Evolutionary conservation across 2,113 vertebrate species (phyloP), one percentile per base, ranked within the genome.

Genomic region (Ginglymostoma cirratum): DNA sequence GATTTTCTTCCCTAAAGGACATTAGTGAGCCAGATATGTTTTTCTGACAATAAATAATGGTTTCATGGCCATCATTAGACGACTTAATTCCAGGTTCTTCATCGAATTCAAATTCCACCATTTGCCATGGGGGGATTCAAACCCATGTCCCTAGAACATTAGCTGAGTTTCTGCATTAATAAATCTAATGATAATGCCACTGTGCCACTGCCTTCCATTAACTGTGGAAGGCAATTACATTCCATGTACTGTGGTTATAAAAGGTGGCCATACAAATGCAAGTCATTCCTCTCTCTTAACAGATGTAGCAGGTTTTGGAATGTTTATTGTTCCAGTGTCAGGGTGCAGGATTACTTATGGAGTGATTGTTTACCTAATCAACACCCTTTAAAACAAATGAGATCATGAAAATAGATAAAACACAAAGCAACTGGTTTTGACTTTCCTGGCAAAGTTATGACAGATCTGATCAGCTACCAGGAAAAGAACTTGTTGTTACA

Each of bases 401-500:
- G 34, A 23, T 93, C 61, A 61, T 93, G 61, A 93, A 93, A 93
- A 7, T 19, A 93, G 42, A 38, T 8, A 67, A 90, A 93, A 2
- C 55, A 61, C 87, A 66, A 38, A 66, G 8, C 21, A 6, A 42
- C 55, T 66, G 55, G 89, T 17, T 38, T 93, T 66, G 34, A 93
- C 66, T 67, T 65, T 21, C 89, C n/a, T 92, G 19, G 78, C 42
- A 38, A 38, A 38, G 15, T 38, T 83, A 83, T 42, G 23, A 45
- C 42, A 17, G 80, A 66, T 93, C 23, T 38, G 89, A 93, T n/a
- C 23, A 65, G 61, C 34, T 66, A 65, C 55, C 61, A 92, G 34
- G 55, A n/a, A 92, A 92, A 92, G 34, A 61, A 61, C 89, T 92
- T 66, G 89, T 93, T 93, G 55, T 38, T 67, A 38, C 89, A 93